Conservation (phyloP, 2,888 invertebrate species). For the Celastrina argiolus region DNA sequence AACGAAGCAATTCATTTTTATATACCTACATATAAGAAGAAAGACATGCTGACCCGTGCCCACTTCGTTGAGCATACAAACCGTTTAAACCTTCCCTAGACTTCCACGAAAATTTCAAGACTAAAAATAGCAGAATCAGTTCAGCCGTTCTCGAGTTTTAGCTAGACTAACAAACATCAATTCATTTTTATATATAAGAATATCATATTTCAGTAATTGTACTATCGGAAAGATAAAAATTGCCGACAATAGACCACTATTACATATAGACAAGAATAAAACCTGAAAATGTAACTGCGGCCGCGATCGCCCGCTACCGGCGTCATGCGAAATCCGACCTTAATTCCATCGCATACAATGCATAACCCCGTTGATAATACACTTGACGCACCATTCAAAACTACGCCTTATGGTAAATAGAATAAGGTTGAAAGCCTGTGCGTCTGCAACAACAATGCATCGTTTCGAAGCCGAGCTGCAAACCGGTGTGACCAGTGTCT, state of each 20-base stretch:
- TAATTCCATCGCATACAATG: slow-evolving; percentile 34
- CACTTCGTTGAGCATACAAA: no score
- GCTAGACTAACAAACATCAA: no score
- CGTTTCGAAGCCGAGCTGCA: slow-evolving; percentile 34
- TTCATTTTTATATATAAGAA: no score
- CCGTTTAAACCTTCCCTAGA: no score
- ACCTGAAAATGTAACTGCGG: slow-evolving; percentile 45
- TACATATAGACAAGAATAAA: slow-evolving; percentile 26
- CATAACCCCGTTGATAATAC: slow-evolving; percentile 33
- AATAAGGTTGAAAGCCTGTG: slow-evolving; percentile 35
- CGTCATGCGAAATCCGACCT: slow-evolving; percentile 38
- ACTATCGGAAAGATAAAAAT: not conserved
- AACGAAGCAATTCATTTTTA: no score
- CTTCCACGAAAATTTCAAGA: no score
- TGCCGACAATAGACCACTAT: slow-evolving; percentile 8
- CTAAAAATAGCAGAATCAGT: no score
- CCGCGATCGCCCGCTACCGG: slow-evolving; percentile 40
- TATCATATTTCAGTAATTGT: not conserved
- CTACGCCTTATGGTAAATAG: not conserved
- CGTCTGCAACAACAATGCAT: not conserved
- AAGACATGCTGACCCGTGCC: no score
- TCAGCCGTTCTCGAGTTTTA: no score
- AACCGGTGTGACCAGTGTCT: slow-evolving; percentile 68
- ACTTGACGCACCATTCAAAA: not conserved
- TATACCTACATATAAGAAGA: no score